These are phyloP conservation scores for Heterohyrax brucei DNA, from an alignment of 2,797 vertebrate species.

Conservation along the genomic window DNA sequence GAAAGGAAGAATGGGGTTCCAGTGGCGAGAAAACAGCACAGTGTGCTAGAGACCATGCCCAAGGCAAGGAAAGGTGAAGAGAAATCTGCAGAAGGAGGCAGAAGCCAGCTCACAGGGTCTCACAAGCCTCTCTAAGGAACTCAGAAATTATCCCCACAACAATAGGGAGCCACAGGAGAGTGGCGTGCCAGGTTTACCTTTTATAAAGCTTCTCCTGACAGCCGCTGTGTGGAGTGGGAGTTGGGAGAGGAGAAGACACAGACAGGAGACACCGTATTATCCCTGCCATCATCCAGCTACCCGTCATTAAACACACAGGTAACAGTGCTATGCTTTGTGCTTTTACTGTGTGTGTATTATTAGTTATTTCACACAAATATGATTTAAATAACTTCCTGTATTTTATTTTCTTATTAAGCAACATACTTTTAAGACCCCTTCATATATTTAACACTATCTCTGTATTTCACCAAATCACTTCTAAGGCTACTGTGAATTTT, in stretches of 20 bases:
- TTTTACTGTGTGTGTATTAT: background rate
- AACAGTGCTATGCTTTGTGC: background rate
- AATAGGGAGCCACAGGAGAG: background rate
- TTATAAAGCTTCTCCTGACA: background rate
- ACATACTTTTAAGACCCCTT: background rate
- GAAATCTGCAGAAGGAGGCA: background rate
- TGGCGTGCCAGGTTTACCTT: background rate
- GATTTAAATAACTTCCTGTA: background rate
- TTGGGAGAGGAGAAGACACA: background rate
- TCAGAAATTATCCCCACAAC: background rate
- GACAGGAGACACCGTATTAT: background rate
- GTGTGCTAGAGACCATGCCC: constrained; percentile 16
- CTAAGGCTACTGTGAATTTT: background rate
- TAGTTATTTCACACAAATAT: background rate
- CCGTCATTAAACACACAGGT: background rate
- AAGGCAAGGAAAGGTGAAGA: constrained; percentile 22
- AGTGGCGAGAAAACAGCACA: background rate
- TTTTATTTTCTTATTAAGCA: background rate
- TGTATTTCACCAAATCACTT: background rate
- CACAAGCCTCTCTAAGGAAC: background rate
- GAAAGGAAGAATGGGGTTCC: background rate
- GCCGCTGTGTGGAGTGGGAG: background rate
- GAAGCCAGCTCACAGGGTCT: background rate
- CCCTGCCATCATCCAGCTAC: background rate
- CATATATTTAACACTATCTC: background rate